Evolutionary conservation across 2,888 invertebrate species (phyloP).

Genomic region (Ephialtes manifestator): DNA sequence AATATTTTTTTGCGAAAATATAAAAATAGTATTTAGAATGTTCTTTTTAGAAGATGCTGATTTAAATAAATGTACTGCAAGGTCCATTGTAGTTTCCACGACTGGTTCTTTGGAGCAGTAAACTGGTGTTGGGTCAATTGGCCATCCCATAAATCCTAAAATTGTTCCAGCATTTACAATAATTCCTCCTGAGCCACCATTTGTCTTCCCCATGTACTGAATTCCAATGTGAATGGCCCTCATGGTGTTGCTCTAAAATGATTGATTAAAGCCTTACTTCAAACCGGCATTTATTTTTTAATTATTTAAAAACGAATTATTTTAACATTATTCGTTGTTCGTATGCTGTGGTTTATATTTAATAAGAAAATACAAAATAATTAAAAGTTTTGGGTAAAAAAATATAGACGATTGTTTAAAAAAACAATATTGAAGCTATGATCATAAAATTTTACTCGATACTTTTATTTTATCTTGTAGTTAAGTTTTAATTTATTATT

Average conservation of each 20-base stretch:
- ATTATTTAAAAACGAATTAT: background rate
- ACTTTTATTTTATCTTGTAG: no score
- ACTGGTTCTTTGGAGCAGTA: conserved; percentile 76
- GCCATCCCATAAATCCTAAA: conserved; percentile 86
- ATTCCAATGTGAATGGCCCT: conserved; percentile 79
- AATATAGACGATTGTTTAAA: no score
- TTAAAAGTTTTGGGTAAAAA: no score
- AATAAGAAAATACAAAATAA: no score
- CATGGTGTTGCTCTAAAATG: conserved; percentile 69
- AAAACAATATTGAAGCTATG: no score
- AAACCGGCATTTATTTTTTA: background rate
- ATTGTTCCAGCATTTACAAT: conserved; percentile 89
- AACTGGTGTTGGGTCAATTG: conserved; percentile 74
- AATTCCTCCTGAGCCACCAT: conserved; percentile 86
- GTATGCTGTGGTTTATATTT: no score
- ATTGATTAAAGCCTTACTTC: background rate
- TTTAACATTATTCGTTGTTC: no score
- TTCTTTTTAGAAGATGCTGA: background rate
- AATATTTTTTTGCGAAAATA: no score
- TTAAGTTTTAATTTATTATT: background rate
- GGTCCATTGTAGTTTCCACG: conserved; percentile 72
- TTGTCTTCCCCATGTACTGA: conserved; percentile 84
- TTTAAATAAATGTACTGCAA: conserved; percentile 70
- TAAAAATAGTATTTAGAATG: background rate
- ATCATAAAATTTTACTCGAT: no score